Evolutionary conservation across 1,140 invertebrate species (phyloP), one percentile per base, ranked within the genome.

Genomic region (Pseudomyrmex flavicornis): DNA sequence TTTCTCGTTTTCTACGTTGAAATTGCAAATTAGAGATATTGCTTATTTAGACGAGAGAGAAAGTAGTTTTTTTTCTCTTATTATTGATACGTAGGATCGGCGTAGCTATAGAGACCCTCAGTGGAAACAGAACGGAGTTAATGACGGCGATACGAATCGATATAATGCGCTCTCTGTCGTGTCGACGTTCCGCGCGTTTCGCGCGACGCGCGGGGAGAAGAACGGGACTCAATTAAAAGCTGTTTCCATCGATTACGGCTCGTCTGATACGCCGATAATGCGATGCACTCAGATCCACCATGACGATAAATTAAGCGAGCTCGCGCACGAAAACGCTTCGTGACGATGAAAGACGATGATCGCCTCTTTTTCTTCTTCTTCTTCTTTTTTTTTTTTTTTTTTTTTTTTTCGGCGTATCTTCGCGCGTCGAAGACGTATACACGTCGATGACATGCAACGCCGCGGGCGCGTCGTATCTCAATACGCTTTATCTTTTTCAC

Each of bases 121-220:
- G 13, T 63, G 59, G 72, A 82, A 82, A 82, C 79, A 82, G 74
- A 66, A 76, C 59, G 15, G 61, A 82, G 79, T 75, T 82, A 82
- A 82, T 82, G 72, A 82, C 59, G 69, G 70, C 59, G 79, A 82
- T 75, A 48, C 69, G 79, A 82, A 82, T 82, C 79, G 59, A 82
- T 82, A 82, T 75, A 54, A 75, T 58, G 70, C 61, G 59, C 26
- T 63, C 54, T 54, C 77, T 5, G 65, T 59, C 79, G 50, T 54
- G 79, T 62, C 26, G 59, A 50, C 70, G 79, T 63, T 50, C 35
- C 48, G 72, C 70, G 54, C 65, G 63, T 82, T 46, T 26, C 65
- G 44, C 65, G 69, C 4, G n/a, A 12, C 46, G 44, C 35, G 13
- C 20, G 54, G 44, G 15, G 66, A 35, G 44, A 35, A 35, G 35